A percentile compares a stretch with the other conserved stretches of the same genome.
phyloP scores from a whole-genome alignment of 2,113 vertebrate genomes.

The Hyperopisus bebe region DNA sequence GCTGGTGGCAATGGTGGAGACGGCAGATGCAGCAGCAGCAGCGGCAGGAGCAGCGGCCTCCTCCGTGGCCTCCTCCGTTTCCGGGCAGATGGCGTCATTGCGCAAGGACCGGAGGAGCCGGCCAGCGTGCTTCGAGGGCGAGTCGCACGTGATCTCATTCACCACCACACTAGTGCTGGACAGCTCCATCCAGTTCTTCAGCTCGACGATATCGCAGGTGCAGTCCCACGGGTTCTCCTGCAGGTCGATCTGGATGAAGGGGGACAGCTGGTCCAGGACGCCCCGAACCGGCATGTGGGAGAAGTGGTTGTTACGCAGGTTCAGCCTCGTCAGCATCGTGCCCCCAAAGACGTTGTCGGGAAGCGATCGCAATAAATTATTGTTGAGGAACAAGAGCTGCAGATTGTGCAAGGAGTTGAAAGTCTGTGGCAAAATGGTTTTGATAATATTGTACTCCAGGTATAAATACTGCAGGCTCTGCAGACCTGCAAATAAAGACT shows the following conservation, averaged over 20 bases:
- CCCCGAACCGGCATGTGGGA: conserved; percentile 82
- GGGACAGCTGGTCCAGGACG: conserved; percentile 91
- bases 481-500: conserved; percentile 80
- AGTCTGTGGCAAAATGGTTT: conserved; percentile 83
- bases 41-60: conserved; percentile 67
- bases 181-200: conserved; percentile 94
- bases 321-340: conserved; percentile 89
- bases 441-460: conserved; percentile 97
- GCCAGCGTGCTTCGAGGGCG: conserved; percentile 83
- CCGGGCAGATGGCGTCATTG: conserved; percentile 88
- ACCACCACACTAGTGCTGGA: conserved; percentile 85
- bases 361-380: conserved; percentile 84
- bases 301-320: conserved; percentile 95
- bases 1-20: conserved; percentile 68
- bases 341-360: conserved; percentile 84
- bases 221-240: conserved; percentile 99
- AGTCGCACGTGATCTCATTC: conserved; percentile 92
- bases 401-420: conserved; percentile 86
- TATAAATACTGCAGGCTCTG: conserved; percentile 94
- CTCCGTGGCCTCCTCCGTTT: conserved; percentile 59
- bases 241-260: conserved; percentile 96
- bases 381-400: conserved; percentile 92
- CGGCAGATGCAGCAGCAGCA: conserved; percentile 58
- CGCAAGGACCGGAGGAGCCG: conserved; percentile 84
- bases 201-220: conserved; percentile 83